Conservation (phyloP, 2,888 invertebrate genomes). For the Monoplex corrugatus region DNA sequence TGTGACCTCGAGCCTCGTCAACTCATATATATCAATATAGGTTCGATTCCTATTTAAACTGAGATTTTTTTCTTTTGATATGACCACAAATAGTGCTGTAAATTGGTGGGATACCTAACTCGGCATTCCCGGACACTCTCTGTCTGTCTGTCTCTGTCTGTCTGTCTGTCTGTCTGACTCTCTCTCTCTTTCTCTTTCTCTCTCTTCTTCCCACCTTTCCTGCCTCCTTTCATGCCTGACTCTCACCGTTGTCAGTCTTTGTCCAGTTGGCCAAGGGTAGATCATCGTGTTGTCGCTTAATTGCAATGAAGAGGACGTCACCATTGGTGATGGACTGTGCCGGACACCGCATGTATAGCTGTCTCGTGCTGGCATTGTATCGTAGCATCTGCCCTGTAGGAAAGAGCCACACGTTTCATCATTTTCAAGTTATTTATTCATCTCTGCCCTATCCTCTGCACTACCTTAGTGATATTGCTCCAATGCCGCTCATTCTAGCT, state of each 20-base stretch:
- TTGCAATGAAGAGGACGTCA: neutral
- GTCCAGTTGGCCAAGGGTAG: neutral
- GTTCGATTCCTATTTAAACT: too few relatives aligned
- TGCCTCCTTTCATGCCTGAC: neutral
- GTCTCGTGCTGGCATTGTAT: neutral
- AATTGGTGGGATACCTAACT: too few relatives aligned
- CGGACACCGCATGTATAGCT: neutral
- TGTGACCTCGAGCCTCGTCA: too few relatives aligned
- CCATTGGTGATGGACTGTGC: neutral
- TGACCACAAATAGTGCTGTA: too few relatives aligned
- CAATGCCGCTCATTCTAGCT: too few relatives aligned
- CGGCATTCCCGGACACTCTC: too few relatives aligned
- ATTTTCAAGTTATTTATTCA: too few relatives aligned
- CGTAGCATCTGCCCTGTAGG: neutral
- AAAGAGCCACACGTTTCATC: too few relatives aligned
- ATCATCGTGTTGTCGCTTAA: neutral
- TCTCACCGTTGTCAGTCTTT: neutral
- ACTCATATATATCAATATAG: too few relatives aligned
- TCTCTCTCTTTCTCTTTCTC: slow-evolving; percentile 24
- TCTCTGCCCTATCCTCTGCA: too few relatives aligned
- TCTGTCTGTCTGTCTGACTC: slow-evolving; percentile 35
- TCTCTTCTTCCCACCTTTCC: neutral
- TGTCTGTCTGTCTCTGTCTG: slow-evolving; percentile 41
- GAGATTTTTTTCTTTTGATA: too few relatives aligned
- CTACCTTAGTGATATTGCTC: too few relatives aligned